Evolutionary conservation across 2,888 invertebrate genomes (phyloP), one percentile per base, ranked within the genome.

Genomic region (Schrankia costaestrigalis): DNA sequence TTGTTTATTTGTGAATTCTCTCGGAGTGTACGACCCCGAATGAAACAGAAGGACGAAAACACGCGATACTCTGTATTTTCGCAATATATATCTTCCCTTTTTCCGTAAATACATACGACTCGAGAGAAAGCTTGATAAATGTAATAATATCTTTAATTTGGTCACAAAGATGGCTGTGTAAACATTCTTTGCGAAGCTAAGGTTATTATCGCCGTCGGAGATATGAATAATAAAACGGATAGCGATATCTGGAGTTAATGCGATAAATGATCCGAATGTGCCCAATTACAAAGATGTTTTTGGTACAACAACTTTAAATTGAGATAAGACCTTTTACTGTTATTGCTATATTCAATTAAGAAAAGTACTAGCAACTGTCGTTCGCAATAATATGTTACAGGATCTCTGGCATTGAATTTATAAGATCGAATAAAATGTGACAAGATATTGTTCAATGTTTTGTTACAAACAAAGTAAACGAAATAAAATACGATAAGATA

Each of bases 71-170:
- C 26, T 53, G 35, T 49, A 53, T 11, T 11, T 32, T 55, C 53
- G 48, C 55, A 60, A 65, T 65, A 66, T 63, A 65, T 67, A 59
- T 59, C 45, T 40, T 51, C 50, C 40, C 52, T 56, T 34, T 59
- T 56, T 50, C 52, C 29, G 42, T 49, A 64, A 57, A 62, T 62
- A 57, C 53, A 48, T 46, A 41, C 43, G 49, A 54, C 50, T 56
- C 53, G 51, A 48, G 48, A 56, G 52, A 62, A 51, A 49, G 55
- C 57, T 65, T 58, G 58, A 64, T 63, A 68, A 73, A 74, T 71
- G 71, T 78, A 75, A 78, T 78, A 78, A 76, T 74, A 71, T 67
- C 65, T 76, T 69, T 76, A 72, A 75, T 78, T 75, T 70, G 65
- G 63, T 56, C 51, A 48, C 48, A 32, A 49, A 63, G 60, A 72